phyloP scores from a whole-genome alignment of 92 coral and sea anemone species.

The Meandrina meandrites region DNA sequence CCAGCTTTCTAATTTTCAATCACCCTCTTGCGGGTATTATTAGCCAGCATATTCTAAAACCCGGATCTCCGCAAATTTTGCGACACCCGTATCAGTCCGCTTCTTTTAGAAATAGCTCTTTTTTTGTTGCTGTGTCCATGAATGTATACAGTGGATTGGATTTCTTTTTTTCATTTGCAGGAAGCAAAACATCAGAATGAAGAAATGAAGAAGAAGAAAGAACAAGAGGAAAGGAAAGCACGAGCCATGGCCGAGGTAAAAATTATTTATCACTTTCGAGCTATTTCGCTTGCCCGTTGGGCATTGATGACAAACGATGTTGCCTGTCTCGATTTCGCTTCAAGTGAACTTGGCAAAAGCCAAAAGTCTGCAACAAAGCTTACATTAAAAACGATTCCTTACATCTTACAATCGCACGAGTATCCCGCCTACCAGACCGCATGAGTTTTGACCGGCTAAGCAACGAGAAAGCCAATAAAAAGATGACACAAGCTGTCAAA shows the following conservation, averaged over 20 bases:
- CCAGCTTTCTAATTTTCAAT: neutral
- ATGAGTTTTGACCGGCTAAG: neutral
- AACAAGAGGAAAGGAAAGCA: slow-evolving; percentile 90
- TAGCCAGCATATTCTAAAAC: too few relatives aligned
- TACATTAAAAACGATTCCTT: too few relatives aligned
- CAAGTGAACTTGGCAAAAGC: too few relatives aligned
- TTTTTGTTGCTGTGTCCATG: too few relatives aligned
- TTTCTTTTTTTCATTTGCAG: slow-evolving; percentile 35
- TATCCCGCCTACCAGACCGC: neutral
- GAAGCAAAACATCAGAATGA: slow-evolving; percentile 97
- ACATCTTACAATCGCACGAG: neutral
- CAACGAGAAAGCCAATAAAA: neutral
- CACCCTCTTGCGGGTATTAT: too few relatives aligned
- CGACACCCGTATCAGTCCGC: too few relatives aligned
- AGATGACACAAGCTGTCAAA: neutral
- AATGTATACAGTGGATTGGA: neutral
- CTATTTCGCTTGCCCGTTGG: neutral
- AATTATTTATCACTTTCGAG: neutral
- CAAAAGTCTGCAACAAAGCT: too few relatives aligned
- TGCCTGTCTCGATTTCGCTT: neutral
- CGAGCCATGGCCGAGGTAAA: slow-evolving; percentile 88
- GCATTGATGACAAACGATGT: neutral
- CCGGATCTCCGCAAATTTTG: too few relatives aligned
- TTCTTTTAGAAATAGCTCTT: too few relatives aligned
- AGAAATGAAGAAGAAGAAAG: slow-evolving; percentile 89